Evolutionary conservation across 2,888 invertebrate species (phyloP), one percentile per base, ranked within the genome.

Genomic region (Elegia similella): DNA sequence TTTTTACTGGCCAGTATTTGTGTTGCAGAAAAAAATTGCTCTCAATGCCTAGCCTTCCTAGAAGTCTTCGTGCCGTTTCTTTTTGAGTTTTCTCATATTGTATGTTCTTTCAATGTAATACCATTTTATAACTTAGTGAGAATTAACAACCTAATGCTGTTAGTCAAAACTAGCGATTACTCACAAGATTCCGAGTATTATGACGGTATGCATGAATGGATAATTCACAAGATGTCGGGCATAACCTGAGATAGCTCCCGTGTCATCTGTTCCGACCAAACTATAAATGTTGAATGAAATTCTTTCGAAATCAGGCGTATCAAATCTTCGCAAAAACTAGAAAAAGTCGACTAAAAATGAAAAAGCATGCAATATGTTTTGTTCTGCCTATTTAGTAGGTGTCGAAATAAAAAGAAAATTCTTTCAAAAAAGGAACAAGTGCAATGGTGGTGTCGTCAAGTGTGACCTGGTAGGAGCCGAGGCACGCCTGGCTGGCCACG

Each of bases 381-480:
- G 38, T 53, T 52, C 42, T 30, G 46, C 1, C 17, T 15, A 52
- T 15, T 30, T n/a, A 23, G 23, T 23, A 71, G 65, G 63, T 73
- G 68, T 70, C 64, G 67, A 69, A 70, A 68, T 59, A 69, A 75
- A 61, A 66, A 67, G 60, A 66, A 59, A 55, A 53, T 59, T 42
- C 61, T 69, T 72, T 61, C 64, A 69, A n/a, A 74, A 75, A 69
- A 63, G 73, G 76, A 76, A 76, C 76, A 70, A 71, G 62, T 67
- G 72, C 70, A 80, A 77, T 77, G 77, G 77, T 81, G 85, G 77
- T 81, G 85, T 82, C 84, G 84, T 83, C 80, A 83, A 81, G 82
- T 86, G 80, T 81, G 88, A 88, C 89, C 89, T 82, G 86, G 77
- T 80, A 78, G 77, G 76, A 76, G 78, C 80, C 78, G 75, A 75